Base-by-base conservation (phyloP, 2,888 invertebrate species). In the Lasioglossum oenotherae region DNA sequence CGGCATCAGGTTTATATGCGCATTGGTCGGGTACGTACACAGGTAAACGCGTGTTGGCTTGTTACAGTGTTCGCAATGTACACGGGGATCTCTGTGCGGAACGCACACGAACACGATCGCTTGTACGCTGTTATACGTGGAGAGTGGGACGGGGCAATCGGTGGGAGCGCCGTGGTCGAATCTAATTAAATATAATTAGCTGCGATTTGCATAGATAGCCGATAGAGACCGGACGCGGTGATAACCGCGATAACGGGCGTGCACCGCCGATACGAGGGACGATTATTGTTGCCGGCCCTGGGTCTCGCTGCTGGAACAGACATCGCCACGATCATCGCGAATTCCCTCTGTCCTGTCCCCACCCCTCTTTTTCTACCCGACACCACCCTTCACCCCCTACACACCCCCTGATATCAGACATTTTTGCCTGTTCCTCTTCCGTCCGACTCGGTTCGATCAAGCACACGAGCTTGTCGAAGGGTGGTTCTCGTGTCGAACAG, bases 181-280 rank as follows among this genome's bases (percentile, higher is more conserved):
- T 95, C 95, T 95, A 95, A 95, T 95, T 95, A 95, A 95, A 95
- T 95, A 95, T 95, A 95, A 95, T 95, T 95, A 95, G 95, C 93
- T 92, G 93, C 92, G 95, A 95, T 95, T 95, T 95, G 95, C 95
- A 95, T 95, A 95, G 95, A 95, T 95, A 94, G 92, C 89, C 93
- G 94, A 94, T 94, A 93, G 93, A 93, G 94, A 94, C 94, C 95
- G 95, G 95, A 95, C 94, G 94, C 94, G 91, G 92, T 93, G 94
- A 94, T 94, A 94, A 94, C 91, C 90, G 92, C 93, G 95, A 95
- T 95, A 95, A 94, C 93, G 92, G 92, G 92, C 91, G 91, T 92
- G 92, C 93, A 92, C 92, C 90, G 90, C 92, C 94, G 94, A 95
- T 94, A 95, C 94, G 92, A 93, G 92, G 88, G 92, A 93, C 94